Percentiles rank a stretch among this genome's conserved stretches.
These are phyloP conservation scores for Tinea pellionella DNA, from an alignment of 2,888 invertebrate species.

Conservation along the genomic window DNA sequence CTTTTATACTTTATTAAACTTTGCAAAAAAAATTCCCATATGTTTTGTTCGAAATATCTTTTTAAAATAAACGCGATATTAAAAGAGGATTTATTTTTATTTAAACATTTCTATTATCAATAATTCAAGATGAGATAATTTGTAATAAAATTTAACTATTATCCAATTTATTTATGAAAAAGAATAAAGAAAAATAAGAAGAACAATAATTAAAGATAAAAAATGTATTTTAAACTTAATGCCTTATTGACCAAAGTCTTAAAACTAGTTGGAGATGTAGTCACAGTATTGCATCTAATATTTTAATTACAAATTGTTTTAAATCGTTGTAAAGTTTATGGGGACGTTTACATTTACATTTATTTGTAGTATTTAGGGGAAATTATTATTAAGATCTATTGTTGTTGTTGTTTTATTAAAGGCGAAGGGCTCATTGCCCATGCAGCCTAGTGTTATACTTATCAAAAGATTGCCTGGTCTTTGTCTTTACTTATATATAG, in stretches of 20 bases:
- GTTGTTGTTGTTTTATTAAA: too few species aligned
- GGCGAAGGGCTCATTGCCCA: too few species aligned
- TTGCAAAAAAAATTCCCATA: too few species aligned
- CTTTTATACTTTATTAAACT: neutral
- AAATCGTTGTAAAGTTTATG: conserved; percentile 64
- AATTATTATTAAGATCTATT: too few species aligned
- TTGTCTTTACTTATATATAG: too few species aligned
- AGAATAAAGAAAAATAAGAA: conserved; percentile 53
- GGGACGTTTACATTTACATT: conserved; percentile 24
- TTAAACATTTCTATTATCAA: too few species aligned
- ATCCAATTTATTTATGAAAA: conserved; percentile 20
- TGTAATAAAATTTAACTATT: neutral
- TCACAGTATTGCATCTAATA: conserved; percentile 49
- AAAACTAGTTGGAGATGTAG: conserved; percentile 64
- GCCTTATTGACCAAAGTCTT: conserved; percentile 71
- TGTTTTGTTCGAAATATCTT: too few species aligned
- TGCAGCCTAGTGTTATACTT: too few species aligned
- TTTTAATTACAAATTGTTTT: conserved; percentile 56
- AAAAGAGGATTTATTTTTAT: too few species aligned
- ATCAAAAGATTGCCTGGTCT: too few species aligned
- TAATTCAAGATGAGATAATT: too few species aligned
- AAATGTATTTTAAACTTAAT: conserved; percentile 67
- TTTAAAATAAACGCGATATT: too few species aligned
- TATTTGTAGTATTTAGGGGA: conserved; percentile 18
- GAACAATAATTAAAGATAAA: conserved; percentile 67